Evolutionary conservation across 2,797 vertebrate genomes (phyloP).

Genomic region (Hypotaenidia okinawae): DNA sequence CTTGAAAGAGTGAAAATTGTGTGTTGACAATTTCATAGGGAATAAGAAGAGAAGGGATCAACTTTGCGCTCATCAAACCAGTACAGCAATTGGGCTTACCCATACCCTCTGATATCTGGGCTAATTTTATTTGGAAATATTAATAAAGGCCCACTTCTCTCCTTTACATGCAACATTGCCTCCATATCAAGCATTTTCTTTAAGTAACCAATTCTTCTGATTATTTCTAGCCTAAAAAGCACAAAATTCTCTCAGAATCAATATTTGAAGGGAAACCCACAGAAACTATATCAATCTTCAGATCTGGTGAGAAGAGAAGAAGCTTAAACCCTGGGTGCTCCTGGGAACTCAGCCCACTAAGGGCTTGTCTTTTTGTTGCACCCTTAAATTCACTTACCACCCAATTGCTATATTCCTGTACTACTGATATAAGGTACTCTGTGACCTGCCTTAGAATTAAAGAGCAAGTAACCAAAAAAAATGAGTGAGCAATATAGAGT

Average conservation of each 20-base stretch:
- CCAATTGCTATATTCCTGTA: background rate
- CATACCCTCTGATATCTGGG: background rate
- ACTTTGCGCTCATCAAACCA: background rate
- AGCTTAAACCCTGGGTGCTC: background rate
- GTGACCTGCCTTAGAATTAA: background rate
- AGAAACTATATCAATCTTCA: background rate
- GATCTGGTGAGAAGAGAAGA: background rate
- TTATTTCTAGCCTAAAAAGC: background rate
- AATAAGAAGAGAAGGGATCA: background rate
- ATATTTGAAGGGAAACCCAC: background rate
- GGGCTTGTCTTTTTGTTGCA: background rate
- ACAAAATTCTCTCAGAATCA: background rate
- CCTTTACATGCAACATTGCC: background rate
- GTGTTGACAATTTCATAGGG: conserved; percentile 15
- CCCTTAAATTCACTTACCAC: background rate
- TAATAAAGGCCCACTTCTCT: background rate
- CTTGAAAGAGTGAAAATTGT: conserved; percentile 14
- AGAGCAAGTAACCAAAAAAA: background rate
- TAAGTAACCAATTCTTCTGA: background rate
- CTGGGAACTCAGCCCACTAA: background rate
- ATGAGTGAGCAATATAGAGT: background rate
- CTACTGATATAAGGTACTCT: background rate
- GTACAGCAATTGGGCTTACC: background rate
- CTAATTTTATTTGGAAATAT: background rate
- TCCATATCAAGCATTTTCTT: background rate